phyloP scores from a whole-genome alignment of 1,140 invertebrate species.

The Chrysopa pallens region DNA sequence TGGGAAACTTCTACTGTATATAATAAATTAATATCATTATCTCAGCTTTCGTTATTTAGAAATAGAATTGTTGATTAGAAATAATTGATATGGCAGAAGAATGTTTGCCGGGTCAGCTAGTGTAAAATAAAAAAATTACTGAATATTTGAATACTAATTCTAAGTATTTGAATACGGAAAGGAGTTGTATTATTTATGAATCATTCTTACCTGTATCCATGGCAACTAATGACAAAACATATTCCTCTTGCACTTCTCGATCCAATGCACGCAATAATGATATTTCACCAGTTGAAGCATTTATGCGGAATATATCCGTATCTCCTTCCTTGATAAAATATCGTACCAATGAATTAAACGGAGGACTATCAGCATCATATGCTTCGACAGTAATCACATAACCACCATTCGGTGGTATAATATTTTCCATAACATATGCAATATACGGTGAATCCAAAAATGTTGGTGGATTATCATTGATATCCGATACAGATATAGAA shows the following conservation, averaged over 20 bases:
- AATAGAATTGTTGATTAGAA: no score
- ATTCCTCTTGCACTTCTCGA: constrained; percentile 63
- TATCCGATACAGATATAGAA: constrained; percentile 60
- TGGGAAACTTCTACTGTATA: no score
- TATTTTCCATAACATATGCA: constrained; percentile 84
- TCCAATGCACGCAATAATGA: constrained; percentile 63
- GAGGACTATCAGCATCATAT: constrained; percentile 77
- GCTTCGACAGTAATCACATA: constrained; percentile 67
- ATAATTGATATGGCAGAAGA: no score
- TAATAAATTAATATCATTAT: no score
- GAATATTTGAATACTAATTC: no score
- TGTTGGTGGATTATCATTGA: constrained; percentile 88
- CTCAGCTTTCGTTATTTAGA: no score
- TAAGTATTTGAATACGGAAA: no score
- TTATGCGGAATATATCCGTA: constrained; percentile 71
- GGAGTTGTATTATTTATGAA: background rate
- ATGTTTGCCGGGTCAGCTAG: no score
- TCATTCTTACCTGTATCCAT: constrained; percentile 74
- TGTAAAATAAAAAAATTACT: no score
- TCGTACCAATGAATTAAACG: constrained; percentile 72
- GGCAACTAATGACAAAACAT: constrained; percentile 67
- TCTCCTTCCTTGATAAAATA: constrained; percentile 88
- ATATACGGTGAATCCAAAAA: constrained; percentile 83
- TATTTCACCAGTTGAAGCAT: constrained; percentile 76
- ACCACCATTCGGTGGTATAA: constrained; percentile 53